Base-by-base conservation (phyloP, 2,888 invertebrate genomes). In the Pristionchus arcanus region DNA sequence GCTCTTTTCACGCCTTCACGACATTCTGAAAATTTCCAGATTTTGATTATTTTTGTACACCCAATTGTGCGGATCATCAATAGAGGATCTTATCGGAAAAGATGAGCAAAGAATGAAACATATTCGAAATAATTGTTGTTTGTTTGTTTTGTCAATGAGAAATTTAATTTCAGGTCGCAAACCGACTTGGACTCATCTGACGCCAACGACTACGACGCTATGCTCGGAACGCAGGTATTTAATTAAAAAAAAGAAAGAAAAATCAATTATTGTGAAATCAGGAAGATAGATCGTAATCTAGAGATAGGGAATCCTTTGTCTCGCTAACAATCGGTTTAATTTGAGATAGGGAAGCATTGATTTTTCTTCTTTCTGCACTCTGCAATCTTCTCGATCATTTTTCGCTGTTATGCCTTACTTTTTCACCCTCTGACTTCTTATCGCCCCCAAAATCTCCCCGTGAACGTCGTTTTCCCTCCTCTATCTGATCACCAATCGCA, bases 191-290 rank as follows among this genome's bases (percentile, higher is more conserved):
- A 85, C 59, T n/a, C 59, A 7, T 59, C 59, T 1, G 84, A 85
- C 3, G 37, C 84, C 3, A 55, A 59, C n/a, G 84, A 85, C 11
- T 85, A 85, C 84, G 84, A 85, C 49, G 13, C 84, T 1, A 85
- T 85, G 84, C 59, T 85, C 15, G 84, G 84, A 9, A 85, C 84
- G 9, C 84, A 85, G 84, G 84, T 85, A 13, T 59, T 31, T 59
- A 85, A 13, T 81, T 81, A 3, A n/a, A 81, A 25, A 81, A 81
- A 42, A 34, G 4, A 42, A 42, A 42, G 42, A 49, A 49, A 3
- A n/a, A n/a, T n/a, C n/a, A n/a, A n/a, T n/a, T n/a, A 49, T 49
- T 49, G 42, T 49, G 42, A 49, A 49, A 49, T 49, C 42, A 11
- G 11, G 13, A 49, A 49, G 42, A 49, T 49, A 49, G 42, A 49